These are phyloP conservation scores for Apostichopus parvimensis DNA, from an alignment of 35 echinoderm and acorn worm species.

Conservation along the genomic window DNA sequence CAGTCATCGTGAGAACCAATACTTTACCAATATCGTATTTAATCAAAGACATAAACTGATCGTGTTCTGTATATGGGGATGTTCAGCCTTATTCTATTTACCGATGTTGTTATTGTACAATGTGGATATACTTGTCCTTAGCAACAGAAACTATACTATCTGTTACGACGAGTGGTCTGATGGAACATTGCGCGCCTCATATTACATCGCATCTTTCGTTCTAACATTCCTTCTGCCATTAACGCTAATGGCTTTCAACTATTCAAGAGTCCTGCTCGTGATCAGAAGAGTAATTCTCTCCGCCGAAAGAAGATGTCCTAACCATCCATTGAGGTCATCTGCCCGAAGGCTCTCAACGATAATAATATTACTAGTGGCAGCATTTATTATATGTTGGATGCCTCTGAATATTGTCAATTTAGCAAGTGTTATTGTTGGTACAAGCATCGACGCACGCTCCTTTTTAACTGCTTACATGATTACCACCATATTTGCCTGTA, in stretches of 20 bases:
- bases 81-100: not conserved
- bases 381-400: slow-evolving; percentile 27
- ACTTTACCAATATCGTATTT: not conserved
- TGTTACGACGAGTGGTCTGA: slow-evolving; percentile 24
- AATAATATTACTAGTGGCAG: not conserved
- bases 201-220: not conserved
- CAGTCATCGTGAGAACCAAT: not conserved
- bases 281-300: slow-evolving; percentile 17
- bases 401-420: not conserved
- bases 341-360: slow-evolving; percentile 7
- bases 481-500: slow-evolving; percentile 22
- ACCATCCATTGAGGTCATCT: not conserved
- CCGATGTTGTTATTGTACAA: slow-evolving; percentile 2
- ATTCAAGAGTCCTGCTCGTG: not conserved
- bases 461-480: slow-evolving; percentile 21
- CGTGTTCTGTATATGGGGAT: slow-evolving; percentile 1
- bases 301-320: not conserved
- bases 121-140: not conserved
- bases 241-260: slow-evolving; percentile 2
- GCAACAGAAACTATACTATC: slow-evolving; percentile 1
- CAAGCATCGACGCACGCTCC: not conserved
- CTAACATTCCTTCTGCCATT: slow-evolving; percentile 19
- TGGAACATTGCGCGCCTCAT: not conserved
- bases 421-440: not conserved
- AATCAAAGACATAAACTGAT: not conserved